Conservation (phyloP, 1,140 invertebrate genomes). For the Laodelphax striatellus region DNA sequence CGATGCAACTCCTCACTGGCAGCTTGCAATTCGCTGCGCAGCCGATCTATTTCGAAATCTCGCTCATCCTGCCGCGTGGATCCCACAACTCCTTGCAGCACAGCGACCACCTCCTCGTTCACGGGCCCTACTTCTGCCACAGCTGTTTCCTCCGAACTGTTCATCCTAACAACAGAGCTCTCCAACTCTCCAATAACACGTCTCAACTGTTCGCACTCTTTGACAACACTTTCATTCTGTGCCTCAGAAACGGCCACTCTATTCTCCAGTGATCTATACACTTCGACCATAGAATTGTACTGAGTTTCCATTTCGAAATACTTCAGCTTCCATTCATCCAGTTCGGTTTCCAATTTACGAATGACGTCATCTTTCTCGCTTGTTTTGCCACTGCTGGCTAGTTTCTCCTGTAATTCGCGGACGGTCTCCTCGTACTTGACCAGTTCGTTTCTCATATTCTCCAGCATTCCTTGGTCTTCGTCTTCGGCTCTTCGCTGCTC, state of each 20-base stretch:
- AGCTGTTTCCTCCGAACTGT: too few relatives aligned
- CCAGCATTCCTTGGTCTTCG: constrained; percentile 26
- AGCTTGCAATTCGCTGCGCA: constrained; percentile 6
- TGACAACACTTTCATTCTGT: constrained; percentile 8
- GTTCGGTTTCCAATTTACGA: constrained; percentile 21
- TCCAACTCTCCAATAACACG: neutral
- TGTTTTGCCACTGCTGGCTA: constrained; percentile 11
- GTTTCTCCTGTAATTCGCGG: neutral
- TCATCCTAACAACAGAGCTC: neutral
- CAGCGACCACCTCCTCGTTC: too few relatives aligned
- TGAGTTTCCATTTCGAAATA: constrained; percentile 19
- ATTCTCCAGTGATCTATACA: constrained; percentile 1
- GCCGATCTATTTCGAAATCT: neutral
- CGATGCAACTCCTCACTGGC: constrained; percentile 11
- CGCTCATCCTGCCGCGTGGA: neutral
- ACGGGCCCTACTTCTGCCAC: too few relatives aligned
- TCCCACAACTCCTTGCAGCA: too few relatives aligned
- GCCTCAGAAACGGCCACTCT: constrained; percentile 1
- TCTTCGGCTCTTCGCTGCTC: constrained; percentile 34
- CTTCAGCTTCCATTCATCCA: constrained; percentile 22
- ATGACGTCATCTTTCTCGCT: constrained; percentile 25
- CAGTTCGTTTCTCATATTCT: neutral
- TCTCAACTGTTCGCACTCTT: constrained; percentile 9
- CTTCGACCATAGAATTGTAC: constrained; percentile 10
- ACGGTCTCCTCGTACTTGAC: neutral